Percentiles rank a stretch among this genome's conserved stretches.
These are phyloP conservation scores for Aphaenogaster ashmeadi DNA, from an alignment of 1,140 invertebrate species.

Conservation along the genomic window DNA sequence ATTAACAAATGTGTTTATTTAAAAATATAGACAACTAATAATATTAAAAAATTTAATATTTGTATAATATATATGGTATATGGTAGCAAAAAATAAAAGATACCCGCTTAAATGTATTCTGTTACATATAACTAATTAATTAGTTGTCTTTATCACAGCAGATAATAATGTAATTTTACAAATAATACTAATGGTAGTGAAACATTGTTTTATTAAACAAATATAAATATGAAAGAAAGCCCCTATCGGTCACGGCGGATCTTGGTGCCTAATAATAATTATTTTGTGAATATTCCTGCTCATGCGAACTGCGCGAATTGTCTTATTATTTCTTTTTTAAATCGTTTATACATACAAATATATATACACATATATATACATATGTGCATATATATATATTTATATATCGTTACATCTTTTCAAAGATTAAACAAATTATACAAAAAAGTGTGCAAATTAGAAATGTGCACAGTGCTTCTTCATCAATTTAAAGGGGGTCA, in stretches of 20 bases:
- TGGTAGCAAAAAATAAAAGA: not conserved
- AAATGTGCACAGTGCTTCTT: no score
- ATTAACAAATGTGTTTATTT: conserved; percentile 13
- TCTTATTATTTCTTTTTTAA: not conserved
- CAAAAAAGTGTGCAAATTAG: not conserved
- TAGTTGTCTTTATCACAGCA: not conserved
- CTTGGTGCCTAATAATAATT: no score
- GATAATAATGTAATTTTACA: not conserved
- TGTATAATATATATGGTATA: not conserved
- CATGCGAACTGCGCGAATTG: no score
- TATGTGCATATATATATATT: not conserved
- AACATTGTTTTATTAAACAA: not conserved
- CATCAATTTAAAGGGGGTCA: no score
- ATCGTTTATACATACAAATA: not conserved
- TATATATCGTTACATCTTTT: not conserved
- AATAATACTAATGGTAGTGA: not conserved
- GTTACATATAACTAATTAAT: not conserved
- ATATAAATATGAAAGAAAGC: no score
- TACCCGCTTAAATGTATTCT: not conserved
- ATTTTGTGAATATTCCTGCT: no score
- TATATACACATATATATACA: no score
- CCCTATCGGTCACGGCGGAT: no score
- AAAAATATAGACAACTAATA: not conserved
- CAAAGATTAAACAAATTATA: conserved; percentile 5
- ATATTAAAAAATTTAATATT: conserved; percentile 16